These are phyloP conservation scores for Cherax quadricarinatus DNA, from an alignment of 1,140 invertebrate genomes.

Conservation along the genomic window DNA sequence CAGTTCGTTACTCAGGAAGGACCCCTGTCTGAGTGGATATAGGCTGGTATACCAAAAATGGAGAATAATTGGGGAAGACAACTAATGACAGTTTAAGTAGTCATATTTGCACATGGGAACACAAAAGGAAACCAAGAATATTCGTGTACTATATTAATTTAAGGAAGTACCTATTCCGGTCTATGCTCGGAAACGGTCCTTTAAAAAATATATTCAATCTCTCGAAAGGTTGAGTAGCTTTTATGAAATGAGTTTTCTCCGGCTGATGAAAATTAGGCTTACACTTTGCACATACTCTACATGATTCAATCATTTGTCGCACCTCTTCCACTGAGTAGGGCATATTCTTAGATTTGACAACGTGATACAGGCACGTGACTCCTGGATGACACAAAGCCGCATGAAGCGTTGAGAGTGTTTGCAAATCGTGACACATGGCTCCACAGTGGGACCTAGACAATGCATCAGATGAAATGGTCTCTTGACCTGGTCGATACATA, in stretches of 20 bases:
- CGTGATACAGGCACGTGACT: too few relatives aligned
- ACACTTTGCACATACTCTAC: constrained; percentile 68
- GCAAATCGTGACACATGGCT: neutral
- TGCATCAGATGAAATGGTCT: constrained; percentile 74
- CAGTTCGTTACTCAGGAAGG: constrained; percentile 30
- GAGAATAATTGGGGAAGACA: too few relatives aligned
- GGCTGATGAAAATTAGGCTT: constrained; percentile 67
- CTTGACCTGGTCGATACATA: constrained; percentile 57
- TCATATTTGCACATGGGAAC: too few relatives aligned
- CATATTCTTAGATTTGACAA: too few relatives aligned
- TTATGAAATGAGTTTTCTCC: constrained; percentile 69
- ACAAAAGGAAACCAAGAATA: constrained; percentile 60
- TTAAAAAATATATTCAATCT: constrained; percentile 74
- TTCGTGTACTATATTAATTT: constrained; percentile 75
- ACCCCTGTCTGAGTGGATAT: constrained; percentile 20
- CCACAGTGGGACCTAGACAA: too few relatives aligned
- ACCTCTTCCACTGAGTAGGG: constrained; percentile 70
- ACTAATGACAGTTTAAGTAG: too few relatives aligned
- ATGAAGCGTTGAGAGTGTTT: neutral
- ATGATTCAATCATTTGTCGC: constrained; percentile 43
- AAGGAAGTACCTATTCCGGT: constrained; percentile 73
- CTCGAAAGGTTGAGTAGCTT: constrained; percentile 74
- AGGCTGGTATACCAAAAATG: too few relatives aligned
- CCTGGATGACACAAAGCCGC: constrained; percentile 7
- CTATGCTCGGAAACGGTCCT: constrained; percentile 72